A percentile compares a stretch with the other conserved stretches of the same genome.
Evolutionary conservation across 1,140 invertebrate genomes (phyloP).

Genomic region (Drosophila repletoides): DNA sequence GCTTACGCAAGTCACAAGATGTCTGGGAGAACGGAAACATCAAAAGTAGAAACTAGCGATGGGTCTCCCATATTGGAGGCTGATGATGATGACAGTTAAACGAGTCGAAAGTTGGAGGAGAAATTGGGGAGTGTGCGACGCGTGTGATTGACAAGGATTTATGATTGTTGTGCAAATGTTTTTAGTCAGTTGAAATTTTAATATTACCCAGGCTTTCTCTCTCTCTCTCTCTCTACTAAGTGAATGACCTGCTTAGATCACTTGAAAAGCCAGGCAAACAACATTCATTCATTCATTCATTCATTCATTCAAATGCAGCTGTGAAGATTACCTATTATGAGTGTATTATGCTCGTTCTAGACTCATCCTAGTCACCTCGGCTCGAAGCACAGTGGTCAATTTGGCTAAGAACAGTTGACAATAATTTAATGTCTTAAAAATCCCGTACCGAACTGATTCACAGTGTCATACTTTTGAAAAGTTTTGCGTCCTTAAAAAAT

Average conservation of each 20-base stretch:
- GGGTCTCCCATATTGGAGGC: slow-evolving; percentile 24
- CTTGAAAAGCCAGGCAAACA: slow-evolving; percentile 42
- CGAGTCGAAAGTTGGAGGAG: neutral
- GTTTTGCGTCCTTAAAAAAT: too few relatives aligned
- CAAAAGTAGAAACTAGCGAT: slow-evolving; percentile 59
- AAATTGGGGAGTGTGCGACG: slow-evolving; percentile 44
- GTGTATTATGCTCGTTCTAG: slow-evolving; percentile 11
- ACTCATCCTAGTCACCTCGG: slow-evolving; percentile 21
- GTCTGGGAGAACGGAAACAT: slow-evolving; percentile 8
- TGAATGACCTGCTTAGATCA: slow-evolving; percentile 57
- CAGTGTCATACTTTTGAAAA: too few relatives aligned
- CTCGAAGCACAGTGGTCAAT: too few relatives aligned
- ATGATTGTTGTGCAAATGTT: slow-evolving; percentile 70
- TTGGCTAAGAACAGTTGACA: too few relatives aligned
- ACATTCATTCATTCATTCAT: too few relatives aligned
- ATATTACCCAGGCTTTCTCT: slow-evolving; percentile 41
- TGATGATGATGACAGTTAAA: slow-evolving; percentile 71
- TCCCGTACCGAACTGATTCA: too few relatives aligned
- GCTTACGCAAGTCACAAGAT: slow-evolving; percentile 63
- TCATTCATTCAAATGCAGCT: slow-evolving; percentile 57
- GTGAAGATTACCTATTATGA: slow-evolving; percentile 65
- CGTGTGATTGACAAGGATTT: slow-evolving; percentile 81
- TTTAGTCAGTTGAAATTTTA: slow-evolving; percentile 66
- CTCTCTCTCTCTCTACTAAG: slow-evolving; percentile 10
- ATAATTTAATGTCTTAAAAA: too few relatives aligned